These are phyloP conservation scores for Callorhinus ursinus DNA, from an alignment of 2,113 vertebrate species.

Conservation along the genomic window DNA sequence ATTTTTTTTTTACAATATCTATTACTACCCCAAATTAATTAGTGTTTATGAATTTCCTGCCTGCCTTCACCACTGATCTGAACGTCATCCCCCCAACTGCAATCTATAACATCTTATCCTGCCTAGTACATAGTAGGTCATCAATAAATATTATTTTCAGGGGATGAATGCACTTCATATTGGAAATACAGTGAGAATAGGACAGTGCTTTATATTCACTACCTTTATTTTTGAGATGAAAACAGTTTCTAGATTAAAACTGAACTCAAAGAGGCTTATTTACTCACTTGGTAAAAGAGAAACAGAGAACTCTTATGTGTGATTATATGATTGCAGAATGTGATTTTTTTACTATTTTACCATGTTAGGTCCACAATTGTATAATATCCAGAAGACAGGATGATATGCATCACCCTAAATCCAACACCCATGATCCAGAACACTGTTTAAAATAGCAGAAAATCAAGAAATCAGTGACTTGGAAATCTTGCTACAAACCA, in stretches of 20 bases:
- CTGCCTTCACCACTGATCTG: neutral
- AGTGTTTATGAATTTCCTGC: neutral
- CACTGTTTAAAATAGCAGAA: neutral
- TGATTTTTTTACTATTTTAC: slow-evolving; percentile 28
- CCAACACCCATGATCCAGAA: neutral
- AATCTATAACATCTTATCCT: neutral
- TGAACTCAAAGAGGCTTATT: neutral
- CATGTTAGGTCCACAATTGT: neutral
- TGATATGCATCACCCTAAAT: neutral
- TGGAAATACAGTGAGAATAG: neutral
- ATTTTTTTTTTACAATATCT: neutral
- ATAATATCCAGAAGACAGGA: neutral
- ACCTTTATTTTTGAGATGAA: neutral
- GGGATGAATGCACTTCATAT: neutral
- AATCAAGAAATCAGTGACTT: slow-evolving; percentile 16
- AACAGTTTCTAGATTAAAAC: neutral
- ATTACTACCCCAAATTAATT: neutral
- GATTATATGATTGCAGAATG: neutral
- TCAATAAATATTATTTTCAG: neutral
- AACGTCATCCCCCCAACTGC: neutral
- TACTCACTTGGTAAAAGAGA: neutral
- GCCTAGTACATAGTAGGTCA: neutral
- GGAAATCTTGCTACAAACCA: neutral
- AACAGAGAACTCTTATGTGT: neutral
- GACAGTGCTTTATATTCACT: neutral